Evolutionary conservation across 2,797 vertebrate genomes (phyloP).

Genomic region (Hylomyscus alleni): DNA sequence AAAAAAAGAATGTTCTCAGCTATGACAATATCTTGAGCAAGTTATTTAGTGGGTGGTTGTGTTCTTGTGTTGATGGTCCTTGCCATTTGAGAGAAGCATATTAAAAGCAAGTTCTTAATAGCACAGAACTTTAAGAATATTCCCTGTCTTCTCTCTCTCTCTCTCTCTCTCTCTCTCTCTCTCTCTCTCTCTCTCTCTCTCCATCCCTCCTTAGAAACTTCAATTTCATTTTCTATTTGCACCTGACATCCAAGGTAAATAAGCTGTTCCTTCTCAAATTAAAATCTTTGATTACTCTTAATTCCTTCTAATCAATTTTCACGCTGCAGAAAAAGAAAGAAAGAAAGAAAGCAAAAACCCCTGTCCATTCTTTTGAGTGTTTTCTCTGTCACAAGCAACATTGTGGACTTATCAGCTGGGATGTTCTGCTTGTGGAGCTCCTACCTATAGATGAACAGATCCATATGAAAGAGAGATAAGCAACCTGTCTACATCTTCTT

Average conservation of each 20-base stretch:
- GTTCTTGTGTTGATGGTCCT: fast-evolving
- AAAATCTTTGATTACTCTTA: neutral
- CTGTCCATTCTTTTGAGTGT: neutral
- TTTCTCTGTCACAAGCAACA: neutral
- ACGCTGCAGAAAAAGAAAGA: neutral
- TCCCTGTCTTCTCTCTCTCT: neutral
- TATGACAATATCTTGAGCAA: neutral
- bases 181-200: neutral
- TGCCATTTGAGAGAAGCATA: neutral
- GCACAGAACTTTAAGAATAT: neutral
- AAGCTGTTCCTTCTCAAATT: neutral
- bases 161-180: neutral
- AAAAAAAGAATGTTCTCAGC: neutral
- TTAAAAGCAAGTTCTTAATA: neutral
- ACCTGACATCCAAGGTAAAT: neutral
- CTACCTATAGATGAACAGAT: neutral
- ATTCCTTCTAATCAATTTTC: neutral
- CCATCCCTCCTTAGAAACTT: neutral
- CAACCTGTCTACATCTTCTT: neutral
- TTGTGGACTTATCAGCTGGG: neutral
- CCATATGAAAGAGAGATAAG: neutral
- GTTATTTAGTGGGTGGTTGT: neutral
- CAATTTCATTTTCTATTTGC: neutral
- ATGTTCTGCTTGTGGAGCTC: neutral
- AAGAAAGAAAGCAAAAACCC: neutral